Conservation (phyloP, 2,797 vertebrate genomes). For the Alosa sapidissima region DNA sequence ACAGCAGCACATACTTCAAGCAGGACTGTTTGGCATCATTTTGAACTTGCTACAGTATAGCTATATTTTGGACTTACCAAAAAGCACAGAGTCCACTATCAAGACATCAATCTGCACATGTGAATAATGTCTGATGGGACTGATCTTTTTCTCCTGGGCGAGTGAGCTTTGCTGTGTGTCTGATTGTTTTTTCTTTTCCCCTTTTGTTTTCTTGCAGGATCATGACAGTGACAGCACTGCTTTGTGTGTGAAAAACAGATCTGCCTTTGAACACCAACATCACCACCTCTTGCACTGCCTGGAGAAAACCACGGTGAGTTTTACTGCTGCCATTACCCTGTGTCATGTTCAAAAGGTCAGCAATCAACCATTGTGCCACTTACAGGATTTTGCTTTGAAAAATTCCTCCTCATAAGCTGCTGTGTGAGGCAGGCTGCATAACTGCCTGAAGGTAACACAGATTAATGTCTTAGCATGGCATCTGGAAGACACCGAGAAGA, state of each 20-base stretch:
- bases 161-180: background rate
- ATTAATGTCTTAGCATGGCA: slow-evolving; percentile 20
- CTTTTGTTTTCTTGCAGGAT: slow-evolving; percentile 55
- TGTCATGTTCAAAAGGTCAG: slow-evolving; percentile 18
- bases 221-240: slow-evolving; percentile 61
- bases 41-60: background rate
- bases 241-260: slow-evolving; percentile 72
- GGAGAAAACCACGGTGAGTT: slow-evolving; percentile 78
- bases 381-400: slow-evolving; percentile 10
- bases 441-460: slow-evolving; percentile 18
- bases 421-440: background rate
- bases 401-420: background rate
- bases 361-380: slow-evolving; percentile 17
- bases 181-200: background rate
- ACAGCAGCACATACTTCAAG: background rate
- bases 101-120: slow-evolving; percentile 3
- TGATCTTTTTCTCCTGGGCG: background rate
- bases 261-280: slow-evolving; percentile 77
- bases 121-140: background rate
- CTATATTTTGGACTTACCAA: background rate
- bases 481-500: background rate
- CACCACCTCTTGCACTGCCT: slow-evolving; percentile 79
- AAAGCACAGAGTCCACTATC: background rate
- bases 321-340: background rate
- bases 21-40: slow-evolving; percentile 2